Evolutionary conservation across 2,888 invertebrate genomes (phyloP), one percentile per base, ranked within the genome.

Genomic region (Lydus trimaculatus): DNA sequence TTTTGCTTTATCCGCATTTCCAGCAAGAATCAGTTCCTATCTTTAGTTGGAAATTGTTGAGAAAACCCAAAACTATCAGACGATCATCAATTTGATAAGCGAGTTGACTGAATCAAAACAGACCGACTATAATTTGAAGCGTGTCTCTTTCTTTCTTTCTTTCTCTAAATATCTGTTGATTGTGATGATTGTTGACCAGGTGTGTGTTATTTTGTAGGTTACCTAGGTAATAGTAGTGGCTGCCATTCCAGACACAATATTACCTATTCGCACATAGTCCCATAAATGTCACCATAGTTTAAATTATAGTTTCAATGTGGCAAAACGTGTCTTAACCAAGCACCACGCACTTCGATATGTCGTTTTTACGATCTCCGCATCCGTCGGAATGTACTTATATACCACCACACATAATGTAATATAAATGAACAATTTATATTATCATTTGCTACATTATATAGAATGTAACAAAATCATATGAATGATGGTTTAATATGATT

Each of bases 231-330:
- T 8, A 13, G 43, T 17, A 43, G n/a, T 2, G n/a, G n/a, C n/a
- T n/a, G 2, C 11, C 20, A 2, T 9, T 17, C 9, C 3, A 48
- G 20, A 11, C 11, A 58, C 31, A 31, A 62, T 68, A 56, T 20
- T 61, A 69, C 65, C 66, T 69, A 66, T 43, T 61, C 60, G 52
- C 69, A 66, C 31, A 71, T 74, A 80, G 77, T 82, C 82, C 80
- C 82, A 83, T 83, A 83, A 84, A 84, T 78, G 84, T 84, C 84
- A 80, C 79, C 77, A 75, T 69, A 72, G n/a, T 70, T 75, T 82
- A 82, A 84, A 78, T 82, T 83, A 83, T 84, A 72, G 83, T 82
- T 82, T 81, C 84, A 82, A 80, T 80, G 80, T 83, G 83, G 78
- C 77, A 75, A 73, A 23, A 56, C 73, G 74, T 71, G 74, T 76